Evolutionary conservation across 1,140 invertebrate species (phyloP).

Genomic region (Periplaneta americana): DNA sequence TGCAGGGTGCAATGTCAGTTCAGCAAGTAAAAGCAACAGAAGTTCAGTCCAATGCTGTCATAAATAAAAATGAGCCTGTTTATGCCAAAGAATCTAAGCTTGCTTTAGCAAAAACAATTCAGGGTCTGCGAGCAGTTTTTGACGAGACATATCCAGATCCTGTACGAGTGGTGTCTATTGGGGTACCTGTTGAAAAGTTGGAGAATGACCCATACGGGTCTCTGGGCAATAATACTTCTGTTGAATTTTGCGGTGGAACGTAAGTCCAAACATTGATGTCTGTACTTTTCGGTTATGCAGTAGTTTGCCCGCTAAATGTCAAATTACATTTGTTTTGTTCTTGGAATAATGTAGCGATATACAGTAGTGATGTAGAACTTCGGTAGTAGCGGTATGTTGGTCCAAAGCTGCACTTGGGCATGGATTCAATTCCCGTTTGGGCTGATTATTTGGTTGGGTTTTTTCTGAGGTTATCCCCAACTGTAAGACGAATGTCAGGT

Average conservation of each 20-base stretch:
- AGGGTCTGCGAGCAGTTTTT: constrained; percentile 95
- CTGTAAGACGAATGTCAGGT: too few relatives aligned
- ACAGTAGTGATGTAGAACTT: too few relatives aligned
- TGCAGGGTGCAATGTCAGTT: constrained; percentile 70
- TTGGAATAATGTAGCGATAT: too few relatives aligned
- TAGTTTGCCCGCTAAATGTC: too few relatives aligned
- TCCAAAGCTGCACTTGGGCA: too few relatives aligned
- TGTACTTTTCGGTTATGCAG: too few relatives aligned
- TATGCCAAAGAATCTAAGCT: constrained; percentile 87
- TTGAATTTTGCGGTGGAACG: constrained; percentile 99
- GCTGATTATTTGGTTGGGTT: too few relatives aligned
- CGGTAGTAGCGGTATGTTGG: too few relatives aligned
- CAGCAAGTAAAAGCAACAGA: constrained; percentile 86
- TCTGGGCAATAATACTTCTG: constrained; percentile 77
- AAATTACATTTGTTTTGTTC: too few relatives aligned
- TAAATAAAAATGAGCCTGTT: constrained; percentile 74
- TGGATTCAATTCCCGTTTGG: too few relatives aligned
- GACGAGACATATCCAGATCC: constrained; percentile 99
- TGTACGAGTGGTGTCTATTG: constrained; percentile 93
- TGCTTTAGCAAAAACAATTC: constrained; percentile 82
- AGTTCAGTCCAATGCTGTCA: constrained; percentile 68
- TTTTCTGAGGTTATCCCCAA: too few relatives aligned
- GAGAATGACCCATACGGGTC: constrained; percentile 77
- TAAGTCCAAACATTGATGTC: too few relatives aligned
- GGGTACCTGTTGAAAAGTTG: constrained; percentile 85